Evolutionary conservation across 1,140 invertebrate species (phyloP).

Genomic region (Meloidogyne exigua): DNA sequence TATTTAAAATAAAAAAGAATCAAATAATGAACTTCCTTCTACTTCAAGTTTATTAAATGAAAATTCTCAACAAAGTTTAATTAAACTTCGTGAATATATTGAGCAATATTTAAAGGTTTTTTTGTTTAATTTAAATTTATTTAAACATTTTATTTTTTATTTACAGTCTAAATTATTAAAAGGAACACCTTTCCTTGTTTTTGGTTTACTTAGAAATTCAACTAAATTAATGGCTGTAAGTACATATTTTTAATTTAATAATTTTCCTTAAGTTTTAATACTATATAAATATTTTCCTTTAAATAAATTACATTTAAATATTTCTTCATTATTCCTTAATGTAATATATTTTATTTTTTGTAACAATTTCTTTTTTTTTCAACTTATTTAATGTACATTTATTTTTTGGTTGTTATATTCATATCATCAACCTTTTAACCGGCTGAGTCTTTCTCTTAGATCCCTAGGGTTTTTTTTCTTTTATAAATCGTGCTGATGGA

Average conservation of each 20-base stretch:
- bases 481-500: background rate
- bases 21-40: background rate
- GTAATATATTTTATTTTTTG: background rate
- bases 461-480: too few species aligned
- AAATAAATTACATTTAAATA: too few species aligned
- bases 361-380: too few species aligned
- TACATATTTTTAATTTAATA: constrained; percentile 23
- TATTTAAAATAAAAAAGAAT: background rate
- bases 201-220: constrained; percentile 47
- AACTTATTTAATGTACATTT: too few species aligned
- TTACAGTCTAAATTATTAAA: constrained; percentile 5
- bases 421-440: background rate
- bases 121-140: background rate
- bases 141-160: background rate
- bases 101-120: constrained; percentile 10
- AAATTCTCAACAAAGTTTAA: background rate
- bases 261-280: too few species aligned
- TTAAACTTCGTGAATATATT: background rate
- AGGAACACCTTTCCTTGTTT: constrained; percentile 32
- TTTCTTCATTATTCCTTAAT: background rate
- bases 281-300: too few species aligned
- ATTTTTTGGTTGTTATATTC: too few species aligned
- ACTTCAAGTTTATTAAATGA: background rate
- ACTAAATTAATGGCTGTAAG: constrained; percentile 49
- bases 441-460: background rate